Evolutionary conservation across 2,797 vertebrate genomes (phyloP).

Genomic region (Eremophila alpestris): DNA sequence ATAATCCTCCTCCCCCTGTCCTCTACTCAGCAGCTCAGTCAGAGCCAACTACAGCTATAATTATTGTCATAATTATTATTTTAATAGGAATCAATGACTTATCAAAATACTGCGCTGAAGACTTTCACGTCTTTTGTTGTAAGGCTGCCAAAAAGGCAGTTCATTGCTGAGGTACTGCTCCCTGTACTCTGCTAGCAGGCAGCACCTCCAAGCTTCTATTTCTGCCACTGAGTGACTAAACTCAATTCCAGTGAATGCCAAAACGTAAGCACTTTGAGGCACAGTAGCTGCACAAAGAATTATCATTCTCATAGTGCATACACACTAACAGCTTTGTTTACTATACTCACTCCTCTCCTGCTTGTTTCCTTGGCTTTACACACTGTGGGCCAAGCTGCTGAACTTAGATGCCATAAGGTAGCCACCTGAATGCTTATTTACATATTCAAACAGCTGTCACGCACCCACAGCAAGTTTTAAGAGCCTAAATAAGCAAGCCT

Average conservation of each 20-base stretch:
- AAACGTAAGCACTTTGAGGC: slow-evolving; percentile 21
- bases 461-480: background rate
- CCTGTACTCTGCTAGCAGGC: background rate
- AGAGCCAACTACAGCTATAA: slow-evolving; percentile 49
- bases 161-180: background rate
- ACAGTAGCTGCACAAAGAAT: slow-evolving; percentile 28
- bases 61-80: slow-evolving; percentile 71
- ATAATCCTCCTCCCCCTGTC: slow-evolving; percentile 17
- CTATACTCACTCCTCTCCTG: slow-evolving; percentile 31
- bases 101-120: slow-evolving; percentile 59
- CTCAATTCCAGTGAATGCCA: slow-evolving; percentile 32
- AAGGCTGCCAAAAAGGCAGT: background rate
- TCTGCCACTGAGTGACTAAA: slow-evolving; percentile 48
- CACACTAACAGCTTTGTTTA: slow-evolving; percentile 66
- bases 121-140: slow-evolving; percentile 1
- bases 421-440: background rate
- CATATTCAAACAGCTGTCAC: background rate
- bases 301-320: slow-evolving; percentile 33
- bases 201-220: slow-evolving; percentile 60
- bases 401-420: background rate
- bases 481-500: background rate
- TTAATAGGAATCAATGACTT: slow-evolving; percentile 70
- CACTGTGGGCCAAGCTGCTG: background rate
- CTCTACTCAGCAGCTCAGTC: slow-evolving; percentile 50
- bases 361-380: slow-evolving; percentile 14